Evolutionary conservation across 2,113 vertebrate genomes (phyloP).

Genomic region (Nycticorax nycticorax): DNA sequence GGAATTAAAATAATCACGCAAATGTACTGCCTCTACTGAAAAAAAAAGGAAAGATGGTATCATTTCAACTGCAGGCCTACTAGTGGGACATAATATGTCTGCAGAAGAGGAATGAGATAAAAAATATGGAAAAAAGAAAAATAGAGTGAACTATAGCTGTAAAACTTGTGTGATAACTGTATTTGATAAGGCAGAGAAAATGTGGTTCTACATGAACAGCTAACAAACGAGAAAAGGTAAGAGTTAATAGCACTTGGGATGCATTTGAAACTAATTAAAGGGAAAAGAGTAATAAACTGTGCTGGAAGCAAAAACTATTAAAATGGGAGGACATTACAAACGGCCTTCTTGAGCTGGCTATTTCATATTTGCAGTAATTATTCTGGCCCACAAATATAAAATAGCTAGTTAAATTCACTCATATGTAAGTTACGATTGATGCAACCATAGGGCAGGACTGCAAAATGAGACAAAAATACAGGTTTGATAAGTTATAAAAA

Average conservation of each 20-base stretch:
- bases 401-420: background rate
- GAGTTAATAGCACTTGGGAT: background rate
- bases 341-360: background rate
- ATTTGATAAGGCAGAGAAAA: background rate
- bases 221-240: background rate
- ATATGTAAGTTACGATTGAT: background rate
- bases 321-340: background rate
- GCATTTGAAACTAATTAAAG: background rate
- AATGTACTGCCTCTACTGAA: background rate
- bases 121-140: background rate
- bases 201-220: background rate
- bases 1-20: background rate
- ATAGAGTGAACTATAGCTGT: background rate
- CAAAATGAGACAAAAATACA: background rate
- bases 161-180: background rate
- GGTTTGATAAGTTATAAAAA: background rate
- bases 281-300: background rate
- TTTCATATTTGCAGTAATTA: background rate
- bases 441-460: background rate
- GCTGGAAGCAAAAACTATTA: background rate
- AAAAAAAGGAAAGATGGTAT: background rate
- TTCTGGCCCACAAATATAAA: background rate
- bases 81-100: background rate
- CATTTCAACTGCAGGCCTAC: background rate
- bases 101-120: background rate